Percentiles rank a stretch among this genome's conserved stretches.
Evolutionary conservation across 2,797 vertebrate species (phyloP).

Genomic region (Brachyalestes nurse): DNA sequence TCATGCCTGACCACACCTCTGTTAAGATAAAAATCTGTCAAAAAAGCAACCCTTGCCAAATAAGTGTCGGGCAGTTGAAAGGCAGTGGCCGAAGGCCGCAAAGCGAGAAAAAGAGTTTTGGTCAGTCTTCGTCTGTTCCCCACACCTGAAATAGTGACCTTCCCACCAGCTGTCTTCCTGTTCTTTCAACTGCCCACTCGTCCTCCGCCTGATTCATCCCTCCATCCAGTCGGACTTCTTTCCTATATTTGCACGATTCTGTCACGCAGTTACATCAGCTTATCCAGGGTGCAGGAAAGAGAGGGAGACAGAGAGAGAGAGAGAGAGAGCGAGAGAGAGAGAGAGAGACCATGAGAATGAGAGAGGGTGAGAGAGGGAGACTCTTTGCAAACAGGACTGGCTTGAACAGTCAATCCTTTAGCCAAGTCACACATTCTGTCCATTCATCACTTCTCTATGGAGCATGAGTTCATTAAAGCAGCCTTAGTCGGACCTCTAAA

Average conservation of each 20-base stretch:
- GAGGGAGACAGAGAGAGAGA: conserved; percentile 18
- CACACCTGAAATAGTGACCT: conserved; percentile 42
- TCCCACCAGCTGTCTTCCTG: conserved; percentile 50
- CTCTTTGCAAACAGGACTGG: conserved; percentile 56
- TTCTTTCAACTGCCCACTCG: conserved; percentile 45
- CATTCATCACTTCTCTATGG: conserved; percentile 35
- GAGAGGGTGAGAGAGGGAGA: conserved; percentile 18
- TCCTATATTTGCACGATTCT: conserved; percentile 54
- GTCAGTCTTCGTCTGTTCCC: conserved; percentile 42
- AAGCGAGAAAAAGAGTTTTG: conserved; percentile 9
- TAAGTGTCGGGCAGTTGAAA: not conserved
- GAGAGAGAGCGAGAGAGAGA: conserved; percentile 24
- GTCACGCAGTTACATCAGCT: conserved; percentile 61
- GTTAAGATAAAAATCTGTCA: not conserved
- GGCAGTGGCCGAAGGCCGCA: not conserved
- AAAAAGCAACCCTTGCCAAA: not conserved
- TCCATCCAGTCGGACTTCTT: conserved; percentile 48
- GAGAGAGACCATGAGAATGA: conserved; percentile 22
- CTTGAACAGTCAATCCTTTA: conserved; percentile 50
- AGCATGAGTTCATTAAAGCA: conserved; percentile 44
- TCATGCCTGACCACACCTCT: not conserved
- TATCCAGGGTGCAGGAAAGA: conserved; percentile 39
- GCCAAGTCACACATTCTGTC: conserved; percentile 36
- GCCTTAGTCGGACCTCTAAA: conserved; percentile 27
- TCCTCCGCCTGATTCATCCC: conserved; percentile 49